Evolutionary conservation across 2,113 vertebrate species (phyloP).

Genomic region (Girardinichthys multiradiatus): DNA sequence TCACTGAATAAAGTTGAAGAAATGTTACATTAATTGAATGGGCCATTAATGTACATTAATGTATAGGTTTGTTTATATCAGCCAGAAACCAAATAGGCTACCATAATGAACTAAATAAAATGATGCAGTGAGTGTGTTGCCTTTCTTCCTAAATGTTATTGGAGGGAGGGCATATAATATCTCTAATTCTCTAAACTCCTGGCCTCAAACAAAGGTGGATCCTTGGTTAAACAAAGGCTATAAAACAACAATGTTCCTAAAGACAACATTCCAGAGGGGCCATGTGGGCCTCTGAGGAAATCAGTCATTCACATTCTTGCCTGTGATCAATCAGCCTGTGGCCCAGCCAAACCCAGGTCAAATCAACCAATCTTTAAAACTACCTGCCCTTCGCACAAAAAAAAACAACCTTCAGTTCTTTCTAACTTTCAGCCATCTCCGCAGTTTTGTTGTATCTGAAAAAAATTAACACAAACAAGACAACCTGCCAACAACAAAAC

Average conservation of each 20-base stretch:
- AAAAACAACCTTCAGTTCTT: conserved; percentile 34
- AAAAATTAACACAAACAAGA: background rate
- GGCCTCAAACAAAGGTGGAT: background rate
- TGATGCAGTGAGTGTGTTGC: background rate
- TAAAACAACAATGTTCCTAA: conserved; percentile 57
- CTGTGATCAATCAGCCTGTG: conserved; percentile 79
- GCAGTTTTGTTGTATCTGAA: background rate
- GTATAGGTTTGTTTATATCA: background rate
- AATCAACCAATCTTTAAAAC: conserved; percentile 59
- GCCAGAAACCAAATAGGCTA: background rate
- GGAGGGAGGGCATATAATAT: background rate
- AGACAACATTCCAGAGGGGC: conserved; percentile 73
- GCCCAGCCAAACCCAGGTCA: conserved; percentile 69
- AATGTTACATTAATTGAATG: background rate
- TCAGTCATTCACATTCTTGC: conserved; percentile 73
- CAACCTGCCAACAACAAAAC: conserved; percentile 22
- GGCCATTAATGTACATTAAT: background rate
- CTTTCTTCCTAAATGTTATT: background rate
- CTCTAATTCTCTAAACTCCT: background rate
- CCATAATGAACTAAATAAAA: background rate
- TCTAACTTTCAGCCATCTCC: conserved; percentile 20
- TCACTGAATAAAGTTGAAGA: background rate
- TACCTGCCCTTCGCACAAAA: conserved; percentile 44
- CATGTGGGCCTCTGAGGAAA: conserved; percentile 70
- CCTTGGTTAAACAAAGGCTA: conserved; percentile 61